Conservation (phyloP, 2,113 vertebrate genomes). For the Baryphthengus martii region DNA sequence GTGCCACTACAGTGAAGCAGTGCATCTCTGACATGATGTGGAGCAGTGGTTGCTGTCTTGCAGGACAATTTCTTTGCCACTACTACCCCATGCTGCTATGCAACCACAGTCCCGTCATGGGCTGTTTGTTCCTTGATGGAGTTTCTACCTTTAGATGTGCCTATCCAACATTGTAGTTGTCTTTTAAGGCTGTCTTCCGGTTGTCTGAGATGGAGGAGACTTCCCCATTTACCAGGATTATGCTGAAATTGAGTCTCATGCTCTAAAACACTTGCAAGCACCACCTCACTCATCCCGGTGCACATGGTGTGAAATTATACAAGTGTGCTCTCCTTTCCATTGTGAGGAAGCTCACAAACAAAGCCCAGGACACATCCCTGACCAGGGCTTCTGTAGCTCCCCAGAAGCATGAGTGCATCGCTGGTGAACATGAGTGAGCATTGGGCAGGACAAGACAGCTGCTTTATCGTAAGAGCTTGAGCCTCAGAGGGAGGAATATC, state of each 20-base stretch:
- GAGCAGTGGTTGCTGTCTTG: not conserved
- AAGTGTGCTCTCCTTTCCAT: not conserved
- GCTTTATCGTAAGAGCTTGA: not conserved
- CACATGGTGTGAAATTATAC: not conserved
- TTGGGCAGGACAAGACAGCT: not conserved
- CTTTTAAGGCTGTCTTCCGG: not conserved
- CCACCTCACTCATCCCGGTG: not conserved
- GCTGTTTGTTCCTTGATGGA: not conserved
- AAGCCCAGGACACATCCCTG: rapidly evolving
- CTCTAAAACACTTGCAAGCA: not conserved
- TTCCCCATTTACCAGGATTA: not conserved
- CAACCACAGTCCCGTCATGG: not conserved
- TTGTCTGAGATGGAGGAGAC: not conserved
- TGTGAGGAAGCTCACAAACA: not conserved
- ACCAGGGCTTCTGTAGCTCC: not conserved
- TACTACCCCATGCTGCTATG: not conserved
- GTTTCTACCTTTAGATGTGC: not conserved
- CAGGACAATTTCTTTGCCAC: rapidly evolving
- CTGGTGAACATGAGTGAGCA: not conserved
- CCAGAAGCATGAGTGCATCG: rapidly evolving
- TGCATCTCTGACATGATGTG: rapidly evolving
- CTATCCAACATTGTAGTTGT: not conserved
- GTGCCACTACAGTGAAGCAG: rapidly evolving
- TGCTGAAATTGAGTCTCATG: not conserved
- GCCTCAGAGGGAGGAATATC: not conserved